Percentiles rank a stretch among this genome's conserved stretches.
phyloP scores from a whole-genome alignment of 2,113 vertebrate species.

The Anseranas semipalmata region DNA sequence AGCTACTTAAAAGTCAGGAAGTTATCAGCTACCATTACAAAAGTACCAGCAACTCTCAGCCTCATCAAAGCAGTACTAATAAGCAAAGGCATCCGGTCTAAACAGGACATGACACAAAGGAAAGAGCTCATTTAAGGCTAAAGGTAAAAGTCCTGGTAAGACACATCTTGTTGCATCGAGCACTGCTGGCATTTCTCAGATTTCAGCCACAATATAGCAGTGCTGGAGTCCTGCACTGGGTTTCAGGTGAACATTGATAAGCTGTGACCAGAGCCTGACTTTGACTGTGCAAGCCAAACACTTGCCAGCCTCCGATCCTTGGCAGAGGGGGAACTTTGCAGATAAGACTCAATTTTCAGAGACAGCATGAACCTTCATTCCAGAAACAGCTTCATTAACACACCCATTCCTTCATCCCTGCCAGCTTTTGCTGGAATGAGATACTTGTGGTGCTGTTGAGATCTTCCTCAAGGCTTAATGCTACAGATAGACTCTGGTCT shows the following conservation, averaged over 20 bases:
- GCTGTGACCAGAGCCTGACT: neutral
- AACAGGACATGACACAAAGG: neutral
- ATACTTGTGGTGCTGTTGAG: neutral
- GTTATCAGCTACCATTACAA: neutral
- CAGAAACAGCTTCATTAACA: neutral
- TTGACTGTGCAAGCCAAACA: neutral
- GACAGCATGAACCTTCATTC: neutral
- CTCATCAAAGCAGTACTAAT: neutral
- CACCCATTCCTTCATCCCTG: neutral
- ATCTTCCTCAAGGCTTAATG: neutral
- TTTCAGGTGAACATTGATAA: neutral
- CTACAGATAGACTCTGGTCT: neutral
- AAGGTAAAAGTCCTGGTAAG: neutral
- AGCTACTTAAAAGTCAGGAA: neutral
- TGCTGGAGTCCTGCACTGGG: neutral
- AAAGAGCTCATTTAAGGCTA: neutral
- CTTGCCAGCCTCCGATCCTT: fast-evolving
- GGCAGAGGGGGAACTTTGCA: no score
- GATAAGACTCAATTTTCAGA: neutral
- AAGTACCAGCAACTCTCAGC: neutral
- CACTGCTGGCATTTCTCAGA: neutral
- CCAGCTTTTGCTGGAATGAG: neutral
- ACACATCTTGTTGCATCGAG: neutral
- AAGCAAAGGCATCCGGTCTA: neutral
- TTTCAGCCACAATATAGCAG: neutral